A percentile compares a stretch with the other conserved stretches of the same genome.
These are phyloP conservation scores for Xerus rutilus DNA, from an alignment of 2,797 vertebrate species.

Conservation along the genomic window DNA sequence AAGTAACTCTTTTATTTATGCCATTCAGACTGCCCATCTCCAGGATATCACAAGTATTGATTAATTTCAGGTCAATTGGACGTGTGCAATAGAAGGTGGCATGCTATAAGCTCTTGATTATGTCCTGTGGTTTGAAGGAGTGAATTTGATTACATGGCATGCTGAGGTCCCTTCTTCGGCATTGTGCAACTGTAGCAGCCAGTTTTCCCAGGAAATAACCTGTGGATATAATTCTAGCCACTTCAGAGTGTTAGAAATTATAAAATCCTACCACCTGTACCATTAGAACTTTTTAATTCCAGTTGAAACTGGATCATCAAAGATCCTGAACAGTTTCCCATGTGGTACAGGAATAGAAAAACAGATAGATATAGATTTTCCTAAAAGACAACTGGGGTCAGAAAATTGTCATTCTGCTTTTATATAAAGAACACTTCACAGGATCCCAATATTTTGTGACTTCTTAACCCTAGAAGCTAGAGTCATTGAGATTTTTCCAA, in stretches of 20 bases:
- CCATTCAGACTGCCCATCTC: slow-evolving; percentile 42
- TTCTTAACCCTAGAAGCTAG: background rate
- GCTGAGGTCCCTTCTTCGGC: background rate
- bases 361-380: background rate
- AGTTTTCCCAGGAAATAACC: background rate
- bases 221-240: background rate
- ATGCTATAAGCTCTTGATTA: slow-evolving; percentile 36
- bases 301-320: background rate
- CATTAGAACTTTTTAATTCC: background rate
- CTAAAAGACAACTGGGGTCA: background rate
- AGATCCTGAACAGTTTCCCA: background rate
- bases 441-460: background rate
- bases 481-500: slow-evolving; percentile 3
- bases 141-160: slow-evolving; percentile 19
- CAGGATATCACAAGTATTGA: slow-evolving; percentile 59
- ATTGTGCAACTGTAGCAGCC: background rate
- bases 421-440: background rate
- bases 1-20: slow-evolving; percentile 70
- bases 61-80: slow-evolving; percentile 46
- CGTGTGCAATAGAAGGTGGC: slow-evolving; percentile 27
- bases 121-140: slow-evolving; percentile 37
- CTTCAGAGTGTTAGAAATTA: background rate
- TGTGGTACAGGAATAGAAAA: background rate
- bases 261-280: background rate
- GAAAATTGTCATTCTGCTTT: background rate